Percentiles rank a stretch among this genome's conserved stretches.
Conservation (phyloP, 2,113 vertebrate species). For the Silurus asotus region DNA sequence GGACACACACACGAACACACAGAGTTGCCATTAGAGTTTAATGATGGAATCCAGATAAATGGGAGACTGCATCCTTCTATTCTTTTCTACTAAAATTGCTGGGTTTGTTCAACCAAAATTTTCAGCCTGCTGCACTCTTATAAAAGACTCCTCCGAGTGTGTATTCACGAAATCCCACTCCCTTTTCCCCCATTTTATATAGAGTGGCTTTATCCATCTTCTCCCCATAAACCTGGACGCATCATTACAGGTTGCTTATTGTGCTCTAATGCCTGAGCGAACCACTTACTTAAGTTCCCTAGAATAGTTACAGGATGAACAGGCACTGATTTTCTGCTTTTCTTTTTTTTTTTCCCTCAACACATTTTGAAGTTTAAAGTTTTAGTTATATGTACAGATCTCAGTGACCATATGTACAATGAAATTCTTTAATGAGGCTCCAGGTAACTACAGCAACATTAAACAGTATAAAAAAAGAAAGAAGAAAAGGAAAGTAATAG, state of each 20-base stretch:
- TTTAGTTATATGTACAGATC: no score
- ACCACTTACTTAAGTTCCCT: constrained; percentile 71
- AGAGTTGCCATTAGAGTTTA: constrained; percentile 20
- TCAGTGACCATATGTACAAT: no score
- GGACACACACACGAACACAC: neutral
- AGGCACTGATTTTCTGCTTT: constrained; percentile 36
- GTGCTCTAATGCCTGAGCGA: constrained; percentile 76
- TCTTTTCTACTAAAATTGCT: neutral
- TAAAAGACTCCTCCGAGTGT: neutral
- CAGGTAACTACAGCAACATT: no score
- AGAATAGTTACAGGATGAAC: constrained; percentile 64
- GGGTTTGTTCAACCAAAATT: constrained; percentile 40
- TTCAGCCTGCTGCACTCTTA: constrained; percentile 58
- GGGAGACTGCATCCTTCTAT: constrained; percentile 1
- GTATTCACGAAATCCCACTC: neutral
- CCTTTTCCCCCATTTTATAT: neutral
- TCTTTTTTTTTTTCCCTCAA: no score
- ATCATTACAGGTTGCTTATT: constrained; percentile 72
- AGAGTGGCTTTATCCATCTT: constrained; percentile 64
- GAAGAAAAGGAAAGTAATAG: no score
- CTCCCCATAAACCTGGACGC: constrained; percentile 68
- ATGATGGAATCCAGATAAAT: neutral
- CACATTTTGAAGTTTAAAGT: no score
- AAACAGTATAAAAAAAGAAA: no score
- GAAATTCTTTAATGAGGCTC: no score